Evolutionary conservation across 2,888 invertebrate species (phyloP).

Genomic region (Agapostemon virescens): DNA sequence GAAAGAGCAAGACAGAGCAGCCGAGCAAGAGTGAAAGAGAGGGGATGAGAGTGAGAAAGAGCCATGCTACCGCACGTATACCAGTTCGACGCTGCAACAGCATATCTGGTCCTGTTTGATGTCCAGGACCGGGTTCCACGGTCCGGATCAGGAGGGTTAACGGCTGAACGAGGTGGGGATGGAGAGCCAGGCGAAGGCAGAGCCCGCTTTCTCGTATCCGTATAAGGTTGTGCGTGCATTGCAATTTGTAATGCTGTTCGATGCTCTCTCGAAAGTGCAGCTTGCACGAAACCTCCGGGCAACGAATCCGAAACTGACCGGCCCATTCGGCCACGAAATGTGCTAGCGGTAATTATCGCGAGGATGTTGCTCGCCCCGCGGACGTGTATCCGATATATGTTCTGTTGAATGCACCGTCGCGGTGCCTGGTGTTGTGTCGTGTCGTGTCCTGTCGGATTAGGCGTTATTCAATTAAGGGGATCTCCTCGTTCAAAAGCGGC

Average conservation of each 20-base stretch:
- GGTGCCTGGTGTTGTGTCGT: not conserved
- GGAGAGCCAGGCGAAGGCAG: constrained; percentile 9
- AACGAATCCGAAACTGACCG: constrained; percentile 52
- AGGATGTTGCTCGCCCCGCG: constrained; percentile 31
- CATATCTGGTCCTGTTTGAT: constrained; percentile 62
- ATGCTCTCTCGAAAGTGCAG: constrained; percentile 38
- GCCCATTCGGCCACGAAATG: constrained; percentile 46
- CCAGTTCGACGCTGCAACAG: constrained; percentile 44
- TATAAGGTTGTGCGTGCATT: constrained; percentile 64
- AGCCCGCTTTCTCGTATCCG: constrained; percentile 65
- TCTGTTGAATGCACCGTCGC: constrained; percentile 11
- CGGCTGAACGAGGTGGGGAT: constrained; percentile 22
- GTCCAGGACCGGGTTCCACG: constrained; percentile 62
- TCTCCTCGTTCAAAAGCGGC: not conserved
- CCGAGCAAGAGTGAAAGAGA: not conserved
- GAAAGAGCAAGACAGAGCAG: not conserved
- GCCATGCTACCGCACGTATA: constrained; percentile 32
- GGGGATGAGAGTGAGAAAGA: not conserved
- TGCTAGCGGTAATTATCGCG: constrained; percentile 51
- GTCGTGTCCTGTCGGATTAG: constrained; percentile 6
- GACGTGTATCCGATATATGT: constrained; percentile 6
- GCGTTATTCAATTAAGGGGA: constrained; percentile 20
- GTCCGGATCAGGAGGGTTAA: constrained; percentile 53
- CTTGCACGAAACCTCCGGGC: constrained; percentile 55
- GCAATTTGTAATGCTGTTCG: constrained; percentile 46